A percentile compares a stretch with the other conserved stretches of the same genome.
phyloP scores from a whole-genome alignment of 2,113 vertebrate species.

The Lamprotornis superbus region DNA sequence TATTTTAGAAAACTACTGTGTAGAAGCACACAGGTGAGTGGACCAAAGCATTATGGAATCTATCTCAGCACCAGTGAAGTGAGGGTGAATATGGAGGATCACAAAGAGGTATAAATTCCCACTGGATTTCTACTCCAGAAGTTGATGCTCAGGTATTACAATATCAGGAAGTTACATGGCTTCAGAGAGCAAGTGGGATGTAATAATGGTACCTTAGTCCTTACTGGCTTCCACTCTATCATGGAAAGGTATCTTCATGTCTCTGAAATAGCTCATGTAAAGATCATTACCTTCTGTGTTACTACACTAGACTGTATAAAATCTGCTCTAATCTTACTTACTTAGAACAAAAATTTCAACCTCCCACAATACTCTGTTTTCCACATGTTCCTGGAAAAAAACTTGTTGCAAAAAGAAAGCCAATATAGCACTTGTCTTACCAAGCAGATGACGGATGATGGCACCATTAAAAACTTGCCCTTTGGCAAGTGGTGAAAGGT shows the following conservation, averaged over 20 bases:
- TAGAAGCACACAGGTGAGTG: background rate
- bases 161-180: background rate
- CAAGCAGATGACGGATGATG: background rate
- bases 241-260: background rate
- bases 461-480: background rate
- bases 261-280: background rate
- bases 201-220: background rate
- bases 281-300: background rate
- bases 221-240: background rate
- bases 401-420: background rate
- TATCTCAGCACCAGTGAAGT: background rate
- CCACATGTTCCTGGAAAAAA: background rate
- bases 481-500: background rate
- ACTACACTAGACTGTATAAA: background rate
- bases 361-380: background rate
- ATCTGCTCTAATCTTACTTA: background rate
- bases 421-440: background rate
- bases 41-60: background rate
- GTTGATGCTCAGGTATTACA: background rate
- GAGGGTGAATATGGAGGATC: background rate
- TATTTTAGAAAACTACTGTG: background rate
- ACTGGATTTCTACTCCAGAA: background rate
- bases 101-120: background rate
- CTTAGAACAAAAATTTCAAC: background rate
- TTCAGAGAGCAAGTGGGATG: background rate